phyloP scores from a whole-genome alignment of 1,140 invertebrate species.

The Heliconius hewitsoni region DNA sequence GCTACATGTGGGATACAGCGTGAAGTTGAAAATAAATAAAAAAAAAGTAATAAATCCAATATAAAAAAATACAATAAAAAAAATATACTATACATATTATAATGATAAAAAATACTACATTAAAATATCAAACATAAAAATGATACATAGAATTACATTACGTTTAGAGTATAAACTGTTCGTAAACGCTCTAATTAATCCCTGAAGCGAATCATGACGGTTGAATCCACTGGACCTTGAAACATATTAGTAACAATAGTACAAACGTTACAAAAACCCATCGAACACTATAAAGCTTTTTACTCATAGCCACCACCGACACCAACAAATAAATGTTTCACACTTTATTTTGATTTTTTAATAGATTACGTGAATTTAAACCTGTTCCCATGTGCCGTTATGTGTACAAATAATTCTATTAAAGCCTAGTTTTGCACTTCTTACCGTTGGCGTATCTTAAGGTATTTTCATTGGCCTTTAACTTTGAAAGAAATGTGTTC shows the following conservation, averaged over 20 bases:
- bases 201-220: slow-evolving; percentile 53
- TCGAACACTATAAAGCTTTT: slow-evolving; percentile 20
- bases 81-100: background rate
- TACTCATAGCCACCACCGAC: slow-evolving; percentile 8
- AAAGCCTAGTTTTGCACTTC: slow-evolving; percentile 55
- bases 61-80: too few species aligned
- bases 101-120: background rate
- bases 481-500: too few species aligned
- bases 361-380: background rate
- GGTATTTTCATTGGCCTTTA: too few species aligned
- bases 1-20: too few species aligned
- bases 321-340: slow-evolving; percentile 21
- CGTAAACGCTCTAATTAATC: slow-evolving; percentile 42
- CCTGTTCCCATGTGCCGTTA: background rate
- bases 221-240: slow-evolving; percentile 53
- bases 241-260: slow-evolving; percentile 37
- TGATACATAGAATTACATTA: background rate
- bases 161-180: background rate
- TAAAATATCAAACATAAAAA: background rate
- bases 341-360: background rate
- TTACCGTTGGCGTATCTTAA: slow-evolving; percentile 14
- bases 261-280: slow-evolving; percentile 30
- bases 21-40: too few species aligned
- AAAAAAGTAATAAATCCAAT: too few species aligned
- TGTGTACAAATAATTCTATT: slow-evolving; percentile 50